Conservation (phyloP, 2,797 vertebrate genomes). For the Tauraco hartlaubi region DNA sequence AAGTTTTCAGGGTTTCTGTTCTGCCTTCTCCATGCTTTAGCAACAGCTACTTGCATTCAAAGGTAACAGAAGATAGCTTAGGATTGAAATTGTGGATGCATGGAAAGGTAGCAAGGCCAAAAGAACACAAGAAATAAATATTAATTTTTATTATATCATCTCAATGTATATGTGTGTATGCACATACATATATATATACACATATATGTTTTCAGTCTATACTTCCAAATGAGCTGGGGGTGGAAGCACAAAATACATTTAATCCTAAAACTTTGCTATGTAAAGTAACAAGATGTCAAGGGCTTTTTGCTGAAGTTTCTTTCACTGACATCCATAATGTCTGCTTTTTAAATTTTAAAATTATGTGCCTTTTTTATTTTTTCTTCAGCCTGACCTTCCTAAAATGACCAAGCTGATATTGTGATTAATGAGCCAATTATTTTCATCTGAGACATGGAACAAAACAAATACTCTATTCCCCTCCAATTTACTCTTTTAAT, state of each 20-base stretch:
- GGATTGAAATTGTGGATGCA: background rate
- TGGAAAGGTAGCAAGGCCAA: background rate
- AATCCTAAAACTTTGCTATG: background rate
- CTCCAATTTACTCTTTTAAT: conserved; percentile 74
- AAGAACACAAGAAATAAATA: background rate
- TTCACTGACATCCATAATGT: background rate
- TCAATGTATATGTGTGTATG: background rate
- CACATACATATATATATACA: background rate
- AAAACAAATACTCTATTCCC: conserved; percentile 76
- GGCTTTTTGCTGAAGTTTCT: background rate
- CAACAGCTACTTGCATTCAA: background rate
- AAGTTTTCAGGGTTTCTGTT: background rate
- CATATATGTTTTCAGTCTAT: background rate
- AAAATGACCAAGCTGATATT: conserved; percentile 59
- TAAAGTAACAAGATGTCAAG: background rate
- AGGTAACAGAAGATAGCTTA: background rate
- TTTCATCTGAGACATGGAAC: conserved; percentile 65
- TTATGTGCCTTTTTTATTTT: background rate
- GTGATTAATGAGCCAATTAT: conserved; percentile 82
- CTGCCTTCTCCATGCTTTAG: background rate
- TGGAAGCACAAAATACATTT: background rate
- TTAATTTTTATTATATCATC: background rate
- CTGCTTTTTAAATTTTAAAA: background rate
- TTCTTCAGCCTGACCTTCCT: conserved; percentile 63
- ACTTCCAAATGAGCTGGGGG: background rate